Conservation (phyloP, 2,888 invertebrate species). For the Nebria salina region DNA sequence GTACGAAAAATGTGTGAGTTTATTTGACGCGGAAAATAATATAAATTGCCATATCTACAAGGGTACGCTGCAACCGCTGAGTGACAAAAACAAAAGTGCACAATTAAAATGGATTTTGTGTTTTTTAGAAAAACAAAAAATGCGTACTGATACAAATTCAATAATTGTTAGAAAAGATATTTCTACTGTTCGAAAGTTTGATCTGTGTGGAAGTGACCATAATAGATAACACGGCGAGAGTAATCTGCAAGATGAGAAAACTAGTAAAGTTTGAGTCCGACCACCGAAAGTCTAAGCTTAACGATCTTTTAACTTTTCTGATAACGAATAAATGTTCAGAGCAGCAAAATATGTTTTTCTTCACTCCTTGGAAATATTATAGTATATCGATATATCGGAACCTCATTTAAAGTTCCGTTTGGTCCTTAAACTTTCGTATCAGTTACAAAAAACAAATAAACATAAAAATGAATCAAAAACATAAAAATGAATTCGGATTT, state of each 20-base stretch:
- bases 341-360: slow-evolving; percentile 31
- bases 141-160: not conserved
- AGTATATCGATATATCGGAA: slow-evolving; percentile 14
- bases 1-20: slow-evolving; percentile 6
- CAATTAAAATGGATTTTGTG: no score
- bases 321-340: slow-evolving; percentile 40
- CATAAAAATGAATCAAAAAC: not conserved
- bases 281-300: not conserved
- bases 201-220: not conserved
- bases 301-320: slow-evolving; percentile 41
- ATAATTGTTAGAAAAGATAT: slow-evolving; percentile 1
- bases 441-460: not conserved
- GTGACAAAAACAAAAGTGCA: no score
- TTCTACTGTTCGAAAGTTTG: not conserved
- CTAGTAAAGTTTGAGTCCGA: slow-evolving; percentile 9
- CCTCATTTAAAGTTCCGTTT: slow-evolving; percentile 32
- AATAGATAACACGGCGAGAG: not conserved
- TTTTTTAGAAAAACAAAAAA: not conserved
- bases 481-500: not conserved
- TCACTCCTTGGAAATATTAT: not conserved
- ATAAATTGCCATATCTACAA: not conserved
- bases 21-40: not conserved
- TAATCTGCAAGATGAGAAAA: slow-evolving; percentile 20
- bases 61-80: no score
- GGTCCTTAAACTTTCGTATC: not conserved